Conservation (phyloP, 1,140 invertebrate species). For the Bemisia tabaci region DNA sequence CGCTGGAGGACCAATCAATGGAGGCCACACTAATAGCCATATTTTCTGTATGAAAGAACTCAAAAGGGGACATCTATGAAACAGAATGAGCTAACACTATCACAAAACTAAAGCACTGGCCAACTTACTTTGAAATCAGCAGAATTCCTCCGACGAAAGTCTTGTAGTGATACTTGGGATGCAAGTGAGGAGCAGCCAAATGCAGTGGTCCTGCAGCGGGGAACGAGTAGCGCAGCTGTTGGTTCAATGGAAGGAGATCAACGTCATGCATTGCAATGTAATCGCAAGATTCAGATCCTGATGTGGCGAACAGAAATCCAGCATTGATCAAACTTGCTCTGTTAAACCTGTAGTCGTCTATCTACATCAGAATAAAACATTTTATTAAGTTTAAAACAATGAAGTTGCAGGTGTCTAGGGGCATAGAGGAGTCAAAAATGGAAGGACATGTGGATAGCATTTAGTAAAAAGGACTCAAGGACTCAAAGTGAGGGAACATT, state of each 20-base stretch:
- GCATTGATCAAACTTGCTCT: conserved; percentile 93
- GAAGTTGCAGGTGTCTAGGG: too few relatives aligned
- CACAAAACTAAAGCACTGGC: too few relatives aligned
- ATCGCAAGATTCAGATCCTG: conserved; percentile 54
- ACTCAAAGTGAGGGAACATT: too few relatives aligned
- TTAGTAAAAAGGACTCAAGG: too few relatives aligned
- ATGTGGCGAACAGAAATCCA: conserved; percentile 64
- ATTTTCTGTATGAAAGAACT: too few relatives aligned
- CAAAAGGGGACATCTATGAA: too few relatives aligned
- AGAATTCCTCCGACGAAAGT: conserved; percentile 97
- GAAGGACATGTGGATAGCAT: too few relatives aligned
- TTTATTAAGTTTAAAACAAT: too few relatives aligned
- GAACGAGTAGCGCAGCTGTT: conserved; percentile 63
- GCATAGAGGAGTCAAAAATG: too few relatives aligned
- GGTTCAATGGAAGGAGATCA: conserved; percentile 85
- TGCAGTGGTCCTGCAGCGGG: conserved; percentile 63
- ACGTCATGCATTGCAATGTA: conserved; percentile 99
- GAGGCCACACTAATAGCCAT: too few relatives aligned
- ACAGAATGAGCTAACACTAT: too few relatives aligned
- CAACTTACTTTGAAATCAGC: conserved; percentile 55
- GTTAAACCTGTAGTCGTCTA: conserved; percentile 84
- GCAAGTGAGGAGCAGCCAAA: conserved; percentile 74
- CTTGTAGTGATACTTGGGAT: conserved; percentile 92
- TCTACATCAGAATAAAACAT: conserved; percentile 35
- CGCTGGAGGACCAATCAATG: too few relatives aligned